phyloP scores from a whole-genome alignment of 1,140 invertebrate genomes.

The Cecropterus lyciades region DNA sequence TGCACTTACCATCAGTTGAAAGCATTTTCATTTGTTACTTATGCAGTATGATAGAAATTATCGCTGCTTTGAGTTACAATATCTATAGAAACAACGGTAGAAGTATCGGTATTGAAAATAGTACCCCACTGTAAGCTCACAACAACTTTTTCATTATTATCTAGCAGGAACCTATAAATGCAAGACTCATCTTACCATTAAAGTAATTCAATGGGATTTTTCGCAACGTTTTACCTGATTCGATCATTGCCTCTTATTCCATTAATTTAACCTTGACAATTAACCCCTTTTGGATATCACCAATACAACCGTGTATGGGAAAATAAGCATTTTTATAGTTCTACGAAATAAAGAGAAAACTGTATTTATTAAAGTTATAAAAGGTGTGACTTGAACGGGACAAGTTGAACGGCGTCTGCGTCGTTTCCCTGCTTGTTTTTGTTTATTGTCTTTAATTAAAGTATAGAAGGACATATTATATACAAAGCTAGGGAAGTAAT shows the following conservation, averaged over 20 bases:
- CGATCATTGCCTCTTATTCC: conserved; percentile 24
- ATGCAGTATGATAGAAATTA: too few relatives aligned
- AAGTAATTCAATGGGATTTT: conserved; percentile 68
- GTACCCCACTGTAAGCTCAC: conserved; percentile 31
- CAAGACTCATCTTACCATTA: conserved; percentile 59
- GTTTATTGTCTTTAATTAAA: too few relatives aligned
- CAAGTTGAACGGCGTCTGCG: too few relatives aligned
- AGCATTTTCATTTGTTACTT: too few relatives aligned
- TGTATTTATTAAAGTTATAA: not conserved
- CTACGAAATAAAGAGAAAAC: conserved; percentile 3
- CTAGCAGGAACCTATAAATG: conserved; percentile 46
- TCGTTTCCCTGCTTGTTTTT: too few relatives aligned
- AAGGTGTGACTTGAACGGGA: too few relatives aligned
- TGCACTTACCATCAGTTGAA: too few relatives aligned
- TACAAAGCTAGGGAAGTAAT: too few relatives aligned
- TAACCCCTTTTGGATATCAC: conserved; percentile 38
- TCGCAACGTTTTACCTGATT: conserved; percentile 47
- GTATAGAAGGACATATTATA: too few relatives aligned
- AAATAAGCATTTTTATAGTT: conserved; percentile 13
- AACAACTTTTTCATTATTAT: conserved; percentile 49
- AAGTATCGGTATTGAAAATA: conserved; percentile 22
- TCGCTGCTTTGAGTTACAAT: too few relatives aligned
- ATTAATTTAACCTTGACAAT: conserved; percentile 44
- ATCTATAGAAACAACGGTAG: too few relatives aligned
- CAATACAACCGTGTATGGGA: not conserved